phyloP scores from a whole-genome alignment of 2,888 invertebrate species.

The Crepidodera aurea region DNA sequence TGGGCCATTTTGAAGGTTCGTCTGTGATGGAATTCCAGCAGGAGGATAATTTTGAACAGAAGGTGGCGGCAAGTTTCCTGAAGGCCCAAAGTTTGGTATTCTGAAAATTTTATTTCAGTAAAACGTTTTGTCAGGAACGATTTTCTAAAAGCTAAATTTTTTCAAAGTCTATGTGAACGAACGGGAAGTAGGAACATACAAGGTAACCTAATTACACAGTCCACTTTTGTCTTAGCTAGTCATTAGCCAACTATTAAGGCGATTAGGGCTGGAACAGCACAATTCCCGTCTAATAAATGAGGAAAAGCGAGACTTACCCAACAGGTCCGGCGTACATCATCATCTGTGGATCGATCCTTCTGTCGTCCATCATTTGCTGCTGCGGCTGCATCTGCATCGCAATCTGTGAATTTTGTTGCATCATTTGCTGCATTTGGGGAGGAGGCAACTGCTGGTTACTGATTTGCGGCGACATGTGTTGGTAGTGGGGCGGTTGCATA shows the following conservation, averaged over 20 bases:
- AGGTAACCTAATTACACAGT: no score
- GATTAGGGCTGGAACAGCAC: no score
- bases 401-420: conserved; percentile 14
- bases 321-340: conserved; percentile 33
- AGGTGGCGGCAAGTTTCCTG: conserved; percentile 26
- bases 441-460: conserved; percentile 27
- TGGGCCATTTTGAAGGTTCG: conserved; percentile 42
- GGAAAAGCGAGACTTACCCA: no score
- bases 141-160: neutral
- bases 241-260: no score
- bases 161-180: no score
- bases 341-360: conserved; percentile 29
- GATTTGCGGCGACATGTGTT: conserved; percentile 31
- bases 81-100: conserved; percentile 36
- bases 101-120: conserved; percentile 29
- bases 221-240: no score
- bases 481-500: conserved; percentile 20
- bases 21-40: conserved; percentile 36
- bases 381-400: conserved; percentile 33
- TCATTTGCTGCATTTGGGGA: conserved; percentile 26
- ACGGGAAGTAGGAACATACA: no score
- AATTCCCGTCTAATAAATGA: no score
- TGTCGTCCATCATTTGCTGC: conserved; percentile 36
- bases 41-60: conserved; percentile 30
- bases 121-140: neutral